These are phyloP conservation scores for Polypedilum vanderplanki DNA, from an alignment of 1,140 invertebrate species.

Conservation along the genomic window DNA sequence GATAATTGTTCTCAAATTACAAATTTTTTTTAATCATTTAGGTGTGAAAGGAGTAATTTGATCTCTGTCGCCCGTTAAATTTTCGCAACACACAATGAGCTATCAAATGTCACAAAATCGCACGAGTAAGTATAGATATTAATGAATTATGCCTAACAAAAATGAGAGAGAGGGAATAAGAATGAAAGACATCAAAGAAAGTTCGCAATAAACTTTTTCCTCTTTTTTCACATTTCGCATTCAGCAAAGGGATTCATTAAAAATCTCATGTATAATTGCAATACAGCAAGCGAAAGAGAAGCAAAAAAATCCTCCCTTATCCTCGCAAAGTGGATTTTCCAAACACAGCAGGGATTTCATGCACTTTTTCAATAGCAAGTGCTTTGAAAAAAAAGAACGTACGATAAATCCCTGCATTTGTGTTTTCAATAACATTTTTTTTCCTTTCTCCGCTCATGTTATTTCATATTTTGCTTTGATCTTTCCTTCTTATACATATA, in stretches of 20 bases:
- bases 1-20: neutral
- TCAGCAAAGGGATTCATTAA: conserved; percentile 5
- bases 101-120: conserved; percentile 27
- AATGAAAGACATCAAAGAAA: conserved; percentile 11
- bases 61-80: conserved; percentile 13
- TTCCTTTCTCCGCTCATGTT: neutral
- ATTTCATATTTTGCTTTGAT: conserved; percentile 25
- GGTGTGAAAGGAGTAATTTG: conserved; percentile 23
- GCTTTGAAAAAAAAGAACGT: neutral
- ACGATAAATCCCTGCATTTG: conserved; percentile 22
- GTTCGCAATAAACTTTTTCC: neutral
- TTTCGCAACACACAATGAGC: neutral
- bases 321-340: neutral
- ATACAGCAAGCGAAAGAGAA: neutral
- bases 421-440: conserved; percentile 27
- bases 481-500: conserved; percentile 12
- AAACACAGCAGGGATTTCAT: conserved; percentile 17
- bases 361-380: neutral
- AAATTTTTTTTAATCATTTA: conserved; percentile 15
- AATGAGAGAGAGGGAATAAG: neutral
- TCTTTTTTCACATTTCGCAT: neutral
- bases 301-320: neutral
- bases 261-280: conserved; percentile 15
- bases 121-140: conserved; percentile 2
- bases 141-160: neutral